phyloP scores from a whole-genome alignment of 2,797 vertebrate genomes.

The Falco columbarius region DNA sequence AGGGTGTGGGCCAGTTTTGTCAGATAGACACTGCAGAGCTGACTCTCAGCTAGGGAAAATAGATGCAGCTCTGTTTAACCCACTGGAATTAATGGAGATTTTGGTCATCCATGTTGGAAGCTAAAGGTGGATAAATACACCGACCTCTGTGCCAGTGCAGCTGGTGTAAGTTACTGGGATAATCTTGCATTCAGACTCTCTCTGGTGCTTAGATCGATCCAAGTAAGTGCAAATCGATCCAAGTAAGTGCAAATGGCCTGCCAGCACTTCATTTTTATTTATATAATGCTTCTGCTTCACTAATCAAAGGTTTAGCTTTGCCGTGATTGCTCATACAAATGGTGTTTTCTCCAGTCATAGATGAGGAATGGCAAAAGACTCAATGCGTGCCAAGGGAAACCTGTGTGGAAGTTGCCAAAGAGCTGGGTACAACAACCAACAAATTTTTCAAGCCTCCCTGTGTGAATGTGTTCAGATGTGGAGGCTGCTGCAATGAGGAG shows the following conservation, averaged over 20 bases:
- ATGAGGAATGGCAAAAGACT: conserved; percentile 96
- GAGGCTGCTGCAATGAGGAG: conserved; percentile 96
- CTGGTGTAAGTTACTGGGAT: conserved; percentile 16
- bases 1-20: neutral
- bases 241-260: conserved; percentile 10
- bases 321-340: neutral
- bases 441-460: conserved; percentile 97
- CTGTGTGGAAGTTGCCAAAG: conserved; percentile 92
- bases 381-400: conserved; percentile 95
- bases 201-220: neutral
- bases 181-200: neutral
- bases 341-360: conserved; percentile 83
- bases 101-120: neutral
- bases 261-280: conserved; percentile 19
- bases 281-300: neutral
- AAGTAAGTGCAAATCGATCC: neutral
- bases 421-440: conserved; percentile 87
- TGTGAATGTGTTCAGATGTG: conserved; percentile 90
- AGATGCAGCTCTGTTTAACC: neutral
- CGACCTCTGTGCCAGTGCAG: neutral
- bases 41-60: neutral
- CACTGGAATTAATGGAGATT: neutral
- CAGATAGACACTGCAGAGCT: neutral
- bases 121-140: neutral
- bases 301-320: neutral